Conservation (phyloP, 2,113 vertebrate genomes). For the Dascyllus trimaculatus region DNA sequence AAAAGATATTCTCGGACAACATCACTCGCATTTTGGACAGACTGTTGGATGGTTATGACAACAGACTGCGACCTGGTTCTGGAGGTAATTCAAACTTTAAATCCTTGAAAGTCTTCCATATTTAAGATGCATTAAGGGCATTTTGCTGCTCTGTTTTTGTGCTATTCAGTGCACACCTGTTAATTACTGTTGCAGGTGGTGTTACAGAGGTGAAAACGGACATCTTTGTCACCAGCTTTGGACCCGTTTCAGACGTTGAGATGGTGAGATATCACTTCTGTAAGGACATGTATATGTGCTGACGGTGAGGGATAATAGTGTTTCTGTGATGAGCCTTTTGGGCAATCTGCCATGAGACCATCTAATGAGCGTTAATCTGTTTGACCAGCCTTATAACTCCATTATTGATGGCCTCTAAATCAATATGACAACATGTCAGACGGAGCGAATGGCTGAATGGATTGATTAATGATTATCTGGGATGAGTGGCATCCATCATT, state of each 20-base stretch:
- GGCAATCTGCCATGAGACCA: slow-evolving; percentile 72
- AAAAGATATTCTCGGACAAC: slow-evolving; percentile 87
- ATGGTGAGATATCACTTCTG: slow-evolving; percentile 79
- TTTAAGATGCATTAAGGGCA: neutral
- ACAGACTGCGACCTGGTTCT: slow-evolving; percentile 92
- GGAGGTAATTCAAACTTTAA: slow-evolving; percentile 83
- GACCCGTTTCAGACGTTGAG: slow-evolving; percentile 87
- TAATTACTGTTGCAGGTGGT: slow-evolving; percentile 73
- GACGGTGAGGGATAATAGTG: slow-evolving; percentile 46
- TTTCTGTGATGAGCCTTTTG: slow-evolving; percentile 62
- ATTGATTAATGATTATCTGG: slow-evolving; percentile 74
- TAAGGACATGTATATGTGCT: slow-evolving; percentile 23
- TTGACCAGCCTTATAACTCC: slow-evolving; percentile 73
- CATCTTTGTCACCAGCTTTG: slow-evolving; percentile 89
- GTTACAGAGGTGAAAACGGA: slow-evolving; percentile 87
- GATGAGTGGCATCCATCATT: slow-evolving; percentile 74
- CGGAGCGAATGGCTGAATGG: slow-evolving; percentile 63
- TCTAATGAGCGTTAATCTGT: slow-evolving; percentile 80
- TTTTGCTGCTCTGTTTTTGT: neutral
- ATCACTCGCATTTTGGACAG: slow-evolving; percentile 92
- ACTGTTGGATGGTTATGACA: slow-evolving; percentile 94
- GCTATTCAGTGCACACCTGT: slow-evolving; percentile 1
- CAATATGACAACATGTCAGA: slow-evolving; percentile 79
- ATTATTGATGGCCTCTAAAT: slow-evolving; percentile 77
- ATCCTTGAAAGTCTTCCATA: neutral